Conservation (phyloP, 1,140 invertebrate genomes). For the Cheumatopsyche charites region DNA sequence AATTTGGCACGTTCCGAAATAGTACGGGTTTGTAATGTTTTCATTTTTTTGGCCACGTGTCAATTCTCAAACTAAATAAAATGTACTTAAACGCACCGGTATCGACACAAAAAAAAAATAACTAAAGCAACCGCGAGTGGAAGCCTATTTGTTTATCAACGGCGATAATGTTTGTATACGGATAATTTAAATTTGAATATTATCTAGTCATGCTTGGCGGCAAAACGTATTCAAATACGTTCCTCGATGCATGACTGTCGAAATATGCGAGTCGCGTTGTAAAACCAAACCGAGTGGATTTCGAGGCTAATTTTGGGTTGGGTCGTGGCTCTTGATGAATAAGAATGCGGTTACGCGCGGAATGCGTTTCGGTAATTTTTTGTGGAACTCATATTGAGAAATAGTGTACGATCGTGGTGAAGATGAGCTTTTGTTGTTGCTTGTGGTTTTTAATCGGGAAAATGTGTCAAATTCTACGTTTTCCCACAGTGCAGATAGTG, state of each 20-base stretch:
- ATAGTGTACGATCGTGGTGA: too few species aligned
- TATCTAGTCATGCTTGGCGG: not conserved
- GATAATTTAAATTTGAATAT: not conserved
- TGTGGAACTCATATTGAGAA: not conserved
- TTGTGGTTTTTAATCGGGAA: too few species aligned
- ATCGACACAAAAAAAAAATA: not conserved
- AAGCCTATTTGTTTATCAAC: not conserved
- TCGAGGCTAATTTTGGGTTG: constrained; percentile 24
- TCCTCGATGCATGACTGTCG: not conserved
- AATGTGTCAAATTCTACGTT: too few species aligned
- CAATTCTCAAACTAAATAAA: constrained; percentile 1
- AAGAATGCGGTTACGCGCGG: constrained; percentile 17
- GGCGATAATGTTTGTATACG: not conserved
- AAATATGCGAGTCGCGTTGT: not conserved
- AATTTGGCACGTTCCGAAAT: constrained; percentile 28
- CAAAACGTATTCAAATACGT: not conserved
- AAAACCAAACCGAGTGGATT: constrained; percentile 15
- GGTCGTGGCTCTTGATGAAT: constrained; percentile 4
- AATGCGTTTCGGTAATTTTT: constrained; percentile 9
- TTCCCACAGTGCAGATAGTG: too few species aligned
- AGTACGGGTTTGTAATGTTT: constrained; percentile 18
- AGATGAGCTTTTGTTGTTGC: too few species aligned
- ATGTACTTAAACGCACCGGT: not conserved
- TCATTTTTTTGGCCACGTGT: constrained; percentile 9
- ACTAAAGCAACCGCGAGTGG: not conserved